phyloP scores from a whole-genome alignment of 1,140 invertebrate species.

The Drosophila sp. region DNA sequence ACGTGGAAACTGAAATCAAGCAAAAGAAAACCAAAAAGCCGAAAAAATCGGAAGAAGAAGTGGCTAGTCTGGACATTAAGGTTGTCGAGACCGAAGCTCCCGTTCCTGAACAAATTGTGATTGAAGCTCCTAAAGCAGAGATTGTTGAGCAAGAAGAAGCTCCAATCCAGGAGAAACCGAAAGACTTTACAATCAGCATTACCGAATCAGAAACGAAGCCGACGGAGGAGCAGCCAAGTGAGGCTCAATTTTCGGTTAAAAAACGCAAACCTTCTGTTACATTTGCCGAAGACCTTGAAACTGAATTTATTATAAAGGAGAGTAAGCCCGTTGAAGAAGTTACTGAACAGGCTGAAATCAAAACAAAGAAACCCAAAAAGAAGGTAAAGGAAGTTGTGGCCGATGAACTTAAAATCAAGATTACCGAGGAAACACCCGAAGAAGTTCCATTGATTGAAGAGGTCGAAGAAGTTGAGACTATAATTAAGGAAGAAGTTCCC shows the following conservation, averaged over 20 bases:
- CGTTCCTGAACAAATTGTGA: constrained; percentile 39
- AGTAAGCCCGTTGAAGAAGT: constrained; percentile 64
- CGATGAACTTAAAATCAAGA: constrained; percentile 62
- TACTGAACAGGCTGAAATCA: constrained; percentile 65
- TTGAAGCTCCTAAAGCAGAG: constrained; percentile 28
- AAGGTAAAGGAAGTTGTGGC: constrained; percentile 62
- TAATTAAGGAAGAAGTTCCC: constrained; percentile 32
- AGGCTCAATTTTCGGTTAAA: constrained; percentile 59
- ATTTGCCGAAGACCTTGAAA: constrained; percentile 65
- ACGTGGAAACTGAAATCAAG: constrained; percentile 71
- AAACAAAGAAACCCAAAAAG: constrained; percentile 78
- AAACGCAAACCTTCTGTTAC: constrained; percentile 55
- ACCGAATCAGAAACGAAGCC: constrained; percentile 28
- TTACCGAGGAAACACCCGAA: constrained; percentile 58
- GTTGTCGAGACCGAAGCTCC: constrained; percentile 55
- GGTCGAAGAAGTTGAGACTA: constrained; percentile 49
- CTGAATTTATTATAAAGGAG: constrained; percentile 68
- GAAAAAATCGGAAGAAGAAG: constrained; percentile 80
- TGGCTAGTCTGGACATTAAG: constrained; percentile 56
- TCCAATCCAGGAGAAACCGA: constrained; percentile 40
- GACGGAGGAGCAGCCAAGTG: constrained; percentile 42
- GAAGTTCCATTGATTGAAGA: constrained; percentile 55
- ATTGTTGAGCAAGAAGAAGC: constrained; percentile 31
- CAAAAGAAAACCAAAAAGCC: constrained; percentile 83
- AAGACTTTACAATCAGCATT: constrained; percentile 39